A percentile compares a stretch with the other conserved stretches of the same genome.
These are phyloP conservation scores for Caenorhabditis inopinata DNA, from an alignment of 1,140 invertebrate genomes.

Conservation along the genomic window DNA sequence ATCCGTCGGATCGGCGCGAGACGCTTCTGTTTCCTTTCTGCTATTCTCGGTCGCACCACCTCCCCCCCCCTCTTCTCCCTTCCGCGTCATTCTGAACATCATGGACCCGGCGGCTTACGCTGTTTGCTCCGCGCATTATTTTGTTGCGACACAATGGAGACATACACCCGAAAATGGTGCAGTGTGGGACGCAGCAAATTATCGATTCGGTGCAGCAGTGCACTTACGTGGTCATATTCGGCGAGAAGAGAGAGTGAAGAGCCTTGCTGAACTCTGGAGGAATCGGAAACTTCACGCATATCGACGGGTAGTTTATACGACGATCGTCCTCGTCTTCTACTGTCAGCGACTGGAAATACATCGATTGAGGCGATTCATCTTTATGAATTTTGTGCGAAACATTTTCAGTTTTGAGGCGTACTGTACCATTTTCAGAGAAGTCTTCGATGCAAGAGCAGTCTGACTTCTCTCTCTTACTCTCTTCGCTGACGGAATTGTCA, in stretches of 20 bases:
- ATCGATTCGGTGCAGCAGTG: constrained; percentile 16
- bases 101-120: not conserved
- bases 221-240: constrained; percentile 54
- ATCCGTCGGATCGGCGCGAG: not conserved
- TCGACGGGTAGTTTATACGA: constrained; percentile 60
- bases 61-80: not conserved
- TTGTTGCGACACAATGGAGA: constrained; percentile 27
- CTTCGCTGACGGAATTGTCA: no score
- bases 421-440: no score
- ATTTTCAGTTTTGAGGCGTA: no score
- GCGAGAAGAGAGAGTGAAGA: constrained; percentile 45
- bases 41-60: not conserved
- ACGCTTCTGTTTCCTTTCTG: not conserved
- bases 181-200: not conserved
- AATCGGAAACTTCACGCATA: constrained; percentile 65
- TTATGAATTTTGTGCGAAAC: not conserved
- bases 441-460: no score
- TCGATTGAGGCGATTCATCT: not conserved
- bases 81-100: not conserved
- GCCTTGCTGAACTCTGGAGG: constrained; percentile 56
- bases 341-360: constrained; percentile 46
- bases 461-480: no score
- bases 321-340: constrained; percentile 50
- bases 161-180: not conserved
- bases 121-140: constrained; percentile 25